These are phyloP conservation scores for Scaptomyza caliginosa DNA, from an alignment of 2,888 invertebrate genomes.

Conservation along the genomic window DNA sequence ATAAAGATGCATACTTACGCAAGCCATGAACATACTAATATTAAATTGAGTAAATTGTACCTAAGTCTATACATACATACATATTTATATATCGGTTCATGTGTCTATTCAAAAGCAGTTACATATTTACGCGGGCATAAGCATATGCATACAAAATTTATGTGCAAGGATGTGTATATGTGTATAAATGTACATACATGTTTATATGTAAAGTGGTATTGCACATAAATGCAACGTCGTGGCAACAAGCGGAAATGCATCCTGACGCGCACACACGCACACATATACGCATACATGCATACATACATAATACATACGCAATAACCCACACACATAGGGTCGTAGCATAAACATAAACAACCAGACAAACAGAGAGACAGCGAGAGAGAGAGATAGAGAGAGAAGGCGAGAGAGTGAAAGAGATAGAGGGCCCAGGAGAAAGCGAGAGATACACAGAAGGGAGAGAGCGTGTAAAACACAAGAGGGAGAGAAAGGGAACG, in stretches of 20 bases:
- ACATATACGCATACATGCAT: slow-evolving; percentile 5
- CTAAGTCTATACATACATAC: neutral
- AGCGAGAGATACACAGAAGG: slow-evolving; percentile 16
- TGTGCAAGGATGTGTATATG: neutral
- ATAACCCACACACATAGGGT: slow-evolving; percentile 4
- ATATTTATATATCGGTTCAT: neutral
- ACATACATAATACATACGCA: no score
- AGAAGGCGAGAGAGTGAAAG: slow-evolving; percentile 9
- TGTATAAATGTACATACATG: neutral
- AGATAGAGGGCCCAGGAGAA: slow-evolving; percentile 1
- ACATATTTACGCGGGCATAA: neutral
- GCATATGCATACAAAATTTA: neutral
- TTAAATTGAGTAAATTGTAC: neutral
- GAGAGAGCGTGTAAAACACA: slow-evolving; percentile 10
- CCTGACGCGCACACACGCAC: slow-evolving; percentile 17
- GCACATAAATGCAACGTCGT: slow-evolving; percentile 46
- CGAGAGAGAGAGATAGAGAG: slow-evolving; percentile 14
- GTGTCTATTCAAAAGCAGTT: no score
- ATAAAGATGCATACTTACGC: neutral
- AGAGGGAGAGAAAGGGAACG: slow-evolving; percentile 20
- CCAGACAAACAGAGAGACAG: slow-evolving; percentile 35
- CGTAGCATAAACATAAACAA: slow-evolving; percentile 48
- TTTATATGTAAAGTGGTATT: neutral
- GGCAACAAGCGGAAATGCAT: slow-evolving; percentile 67
- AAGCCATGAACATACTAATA: neutral